Conservation (phyloP, 2,113 vertebrate genomes). For the Pygoscelis antarcticus region DNA sequence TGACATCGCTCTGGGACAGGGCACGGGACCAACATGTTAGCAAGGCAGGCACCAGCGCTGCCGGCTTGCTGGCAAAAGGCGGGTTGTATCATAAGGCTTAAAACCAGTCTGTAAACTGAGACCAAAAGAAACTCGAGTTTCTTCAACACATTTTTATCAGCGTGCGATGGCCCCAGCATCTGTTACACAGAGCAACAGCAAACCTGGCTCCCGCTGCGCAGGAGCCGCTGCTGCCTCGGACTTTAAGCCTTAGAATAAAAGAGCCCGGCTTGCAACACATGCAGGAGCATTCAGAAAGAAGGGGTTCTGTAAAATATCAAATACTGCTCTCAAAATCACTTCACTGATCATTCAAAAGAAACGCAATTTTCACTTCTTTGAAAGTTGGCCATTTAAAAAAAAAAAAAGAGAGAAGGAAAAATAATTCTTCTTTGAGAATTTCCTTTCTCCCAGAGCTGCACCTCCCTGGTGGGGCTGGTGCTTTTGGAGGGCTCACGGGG, state of each 20-base stretch:
- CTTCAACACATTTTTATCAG: neutral
- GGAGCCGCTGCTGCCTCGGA: rapidly evolving
- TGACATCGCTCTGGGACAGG: neutral
- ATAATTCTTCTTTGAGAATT: neutral
- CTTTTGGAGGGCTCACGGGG: neutral
- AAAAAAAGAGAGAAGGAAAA: neutral
- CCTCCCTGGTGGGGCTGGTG: neutral
- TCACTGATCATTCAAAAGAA: neutral
- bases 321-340: neutral
- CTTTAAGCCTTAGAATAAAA: neutral
- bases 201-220: neutral
- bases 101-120: neutral
- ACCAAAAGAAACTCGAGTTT: neutral
- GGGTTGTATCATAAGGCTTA: neutral
- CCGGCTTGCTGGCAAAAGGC: too few relatives aligned
- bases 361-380: too few relatives aligned
- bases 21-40: rapidly evolving
- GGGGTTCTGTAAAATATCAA: too few relatives aligned
- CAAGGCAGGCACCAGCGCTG: neutral
- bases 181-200: neutral
- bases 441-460: neutral
- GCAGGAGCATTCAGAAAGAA: neutral
- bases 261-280: rapidly evolving
- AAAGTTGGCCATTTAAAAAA: neutral
- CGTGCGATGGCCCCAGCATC: rapidly evolving